phyloP scores from a whole-genome alignment of 2,888 invertebrate genomes.

The Luperina testacea region DNA sequence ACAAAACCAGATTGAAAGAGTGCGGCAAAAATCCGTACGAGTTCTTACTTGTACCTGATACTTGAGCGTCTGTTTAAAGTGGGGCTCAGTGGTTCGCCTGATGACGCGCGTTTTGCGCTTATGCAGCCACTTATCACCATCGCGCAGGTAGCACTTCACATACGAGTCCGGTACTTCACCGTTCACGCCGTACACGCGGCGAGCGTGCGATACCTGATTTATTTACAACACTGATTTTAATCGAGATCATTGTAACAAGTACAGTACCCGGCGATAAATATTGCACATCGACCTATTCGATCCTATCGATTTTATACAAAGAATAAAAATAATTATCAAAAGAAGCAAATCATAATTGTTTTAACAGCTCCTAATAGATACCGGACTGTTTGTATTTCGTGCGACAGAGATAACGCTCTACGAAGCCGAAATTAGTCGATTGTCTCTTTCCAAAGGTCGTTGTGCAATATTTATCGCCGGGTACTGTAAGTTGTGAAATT shows the following conservation, averaged over 20 bases:
- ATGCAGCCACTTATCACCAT: slow-evolving; percentile 96
- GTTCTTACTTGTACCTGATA: slow-evolving; percentile 90
- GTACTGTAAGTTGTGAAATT: background rate
- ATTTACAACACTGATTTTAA: slow-evolving; percentile 9
- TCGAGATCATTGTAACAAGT: background rate
- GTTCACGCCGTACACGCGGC: slow-evolving; percentile 90
- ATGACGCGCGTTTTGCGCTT: slow-evolving; percentile 97
- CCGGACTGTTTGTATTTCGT: too few relatives aligned
- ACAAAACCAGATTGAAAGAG: slow-evolving; percentile 40
- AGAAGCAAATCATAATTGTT: too few relatives aligned
- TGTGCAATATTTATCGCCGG: too few relatives aligned
- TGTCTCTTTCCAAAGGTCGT: too few relatives aligned
- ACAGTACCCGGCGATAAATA: too few relatives aligned
- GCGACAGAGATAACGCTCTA: too few relatives aligned
- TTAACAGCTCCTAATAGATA: too few relatives aligned
- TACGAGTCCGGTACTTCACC: slow-evolving; percentile 96
- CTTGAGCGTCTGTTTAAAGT: slow-evolving; percentile 96
- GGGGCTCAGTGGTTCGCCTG: slow-evolving; percentile 95
- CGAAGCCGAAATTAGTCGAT: too few relatives aligned
- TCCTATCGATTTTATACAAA: too few relatives aligned
- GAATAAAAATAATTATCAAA: too few relatives aligned
- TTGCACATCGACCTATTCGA: too few relatives aligned
- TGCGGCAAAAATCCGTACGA: slow-evolving; percentile 52
- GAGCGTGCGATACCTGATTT: slow-evolving; percentile 84
- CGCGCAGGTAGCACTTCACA: slow-evolving; percentile 97